A percentile compares a stretch with the other conserved stretches of the same genome.
These are phyloP conservation scores for Plusia festucae DNA, from an alignment of 2,888 invertebrate genomes.

Conservation along the genomic window DNA sequence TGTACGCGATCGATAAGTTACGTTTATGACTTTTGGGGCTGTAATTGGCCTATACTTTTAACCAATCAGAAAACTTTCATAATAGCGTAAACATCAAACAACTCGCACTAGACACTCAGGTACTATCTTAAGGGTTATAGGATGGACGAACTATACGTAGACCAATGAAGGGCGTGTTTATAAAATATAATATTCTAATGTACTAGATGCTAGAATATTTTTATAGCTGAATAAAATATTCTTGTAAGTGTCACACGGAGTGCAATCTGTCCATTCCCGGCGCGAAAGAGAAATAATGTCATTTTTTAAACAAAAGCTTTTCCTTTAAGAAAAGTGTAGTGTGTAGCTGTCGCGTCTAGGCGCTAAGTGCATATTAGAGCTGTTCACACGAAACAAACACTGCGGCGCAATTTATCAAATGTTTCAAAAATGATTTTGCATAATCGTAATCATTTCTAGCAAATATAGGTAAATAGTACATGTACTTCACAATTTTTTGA, in stretches of 20 bases:
- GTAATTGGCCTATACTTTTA: too few relatives aligned
- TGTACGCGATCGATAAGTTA: too few relatives aligned
- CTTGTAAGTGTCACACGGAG: constrained; percentile 30
- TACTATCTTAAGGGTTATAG: too few relatives aligned
- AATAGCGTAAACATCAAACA: too few relatives aligned
- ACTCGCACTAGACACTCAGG: too few relatives aligned
- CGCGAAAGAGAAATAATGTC: constrained; percentile 51
- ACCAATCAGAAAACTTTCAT: too few relatives aligned
- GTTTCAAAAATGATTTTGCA: neutral
- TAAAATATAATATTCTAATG: neutral
- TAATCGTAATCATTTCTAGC: too few relatives aligned
- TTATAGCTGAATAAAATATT: constrained; percentile 31
- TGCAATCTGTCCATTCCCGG: constrained; percentile 45
- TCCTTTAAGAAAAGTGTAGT: constrained; percentile 54
- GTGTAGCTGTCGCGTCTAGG: constrained; percentile 55
- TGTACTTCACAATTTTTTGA: too few relatives aligned
- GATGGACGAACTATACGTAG: neutral
- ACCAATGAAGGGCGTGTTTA: neutral
- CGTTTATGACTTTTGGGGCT: too few relatives aligned
- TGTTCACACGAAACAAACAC: constrained; percentile 33
- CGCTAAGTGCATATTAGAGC: constrained; percentile 57
- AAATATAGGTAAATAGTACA: too few relatives aligned
- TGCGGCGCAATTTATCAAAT: neutral
- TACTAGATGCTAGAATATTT: constrained; percentile 8
- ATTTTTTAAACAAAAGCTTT: constrained; percentile 60